A percentile compares a stretch with the other conserved stretches of the same genome.
phyloP scores from a whole-genome alignment of 2,113 vertebrate species.

The Edolisoma coerulescens region DNA sequence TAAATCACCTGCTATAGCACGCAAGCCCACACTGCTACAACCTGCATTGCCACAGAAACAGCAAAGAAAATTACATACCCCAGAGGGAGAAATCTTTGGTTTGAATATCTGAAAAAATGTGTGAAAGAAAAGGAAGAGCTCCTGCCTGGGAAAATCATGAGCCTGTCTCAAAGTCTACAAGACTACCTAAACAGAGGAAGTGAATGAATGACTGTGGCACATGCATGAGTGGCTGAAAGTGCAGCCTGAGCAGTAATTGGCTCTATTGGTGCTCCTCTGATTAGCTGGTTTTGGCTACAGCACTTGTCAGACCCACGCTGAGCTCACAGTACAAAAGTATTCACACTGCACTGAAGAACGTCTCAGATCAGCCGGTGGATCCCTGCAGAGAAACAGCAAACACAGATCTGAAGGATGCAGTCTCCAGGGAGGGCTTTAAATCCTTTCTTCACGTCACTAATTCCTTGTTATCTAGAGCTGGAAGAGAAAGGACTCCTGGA shows the following conservation, averaged over 20 bases:
- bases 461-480: slow-evolving; percentile 8
- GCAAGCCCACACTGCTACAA: too few relatives aligned
- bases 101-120: not conserved
- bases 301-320: not conserved
- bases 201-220: slow-evolving; percentile 8
- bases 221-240: slow-evolving; percentile 11
- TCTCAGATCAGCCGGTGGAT: not conserved
- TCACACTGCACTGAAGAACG: not conserved
- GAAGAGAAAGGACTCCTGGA: not conserved
- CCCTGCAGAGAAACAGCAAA: slow-evolving; percentile 50
- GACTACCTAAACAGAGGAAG: not conserved
- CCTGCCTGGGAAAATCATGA: slow-evolving; percentile 2
- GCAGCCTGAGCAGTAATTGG: slow-evolving; percentile 16
- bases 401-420: not conserved
- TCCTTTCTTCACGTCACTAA: not conserved
- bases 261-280: slow-evolving; percentile 25
- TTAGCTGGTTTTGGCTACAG: slow-evolving; percentile 51
- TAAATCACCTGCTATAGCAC: too few relatives aligned
- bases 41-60: not conserved
- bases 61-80: not conserved
- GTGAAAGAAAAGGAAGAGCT: not conserved
- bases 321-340: slow-evolving; percentile 14
- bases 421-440: not conserved
- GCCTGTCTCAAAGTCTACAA: not conserved
- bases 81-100: not conserved